Evolutionary conservation across 2,888 invertebrate species (phyloP).

Genomic region (Chymomyza fuscimana): DNA sequence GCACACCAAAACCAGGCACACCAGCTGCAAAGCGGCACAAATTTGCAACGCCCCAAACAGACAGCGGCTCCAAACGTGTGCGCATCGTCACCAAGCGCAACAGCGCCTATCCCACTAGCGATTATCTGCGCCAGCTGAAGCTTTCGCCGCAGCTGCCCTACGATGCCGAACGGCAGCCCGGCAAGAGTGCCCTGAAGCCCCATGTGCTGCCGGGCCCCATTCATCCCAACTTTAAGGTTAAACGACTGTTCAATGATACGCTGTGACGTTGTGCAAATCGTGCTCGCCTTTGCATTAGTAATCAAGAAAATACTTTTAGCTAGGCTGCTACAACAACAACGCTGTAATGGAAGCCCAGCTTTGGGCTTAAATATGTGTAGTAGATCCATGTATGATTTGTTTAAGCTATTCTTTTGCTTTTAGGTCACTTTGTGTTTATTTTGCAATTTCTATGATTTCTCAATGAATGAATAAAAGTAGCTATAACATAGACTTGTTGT

Average conservation of each 20-base stretch:
- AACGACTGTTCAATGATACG: conserved; percentile 67
- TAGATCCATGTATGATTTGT: not conserved
- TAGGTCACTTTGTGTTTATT: not conserved
- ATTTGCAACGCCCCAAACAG: conserved; percentile 22
- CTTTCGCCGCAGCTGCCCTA: conserved; percentile 88
- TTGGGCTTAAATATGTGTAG: not conserved
- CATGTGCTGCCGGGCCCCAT: conserved; percentile 85
- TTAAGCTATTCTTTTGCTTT: not conserved
- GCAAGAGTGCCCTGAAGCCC: conserved; percentile 87
- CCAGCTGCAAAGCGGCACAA: conserved; percentile 6
- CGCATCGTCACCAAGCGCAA: conserved; percentile 87
- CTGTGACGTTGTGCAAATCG: conserved; percentile 63
- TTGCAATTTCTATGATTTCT: not conserved
- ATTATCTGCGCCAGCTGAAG: conserved; percentile 86
- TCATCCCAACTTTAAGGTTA: conserved; percentile 82
- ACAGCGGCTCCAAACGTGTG: conserved; percentile 83
- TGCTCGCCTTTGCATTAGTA: conserved; percentile 20
- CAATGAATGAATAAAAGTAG: not conserved
- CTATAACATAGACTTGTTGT: not conserved
- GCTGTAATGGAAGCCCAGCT: not conserved
- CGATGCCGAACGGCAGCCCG: conserved; percentile 85
- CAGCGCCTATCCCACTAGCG: conserved; percentile 85
- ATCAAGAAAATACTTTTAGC: not conserved
- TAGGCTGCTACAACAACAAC: not conserved
- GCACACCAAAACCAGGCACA: conserved; percentile 35